Evolutionary conservation across 1,140 invertebrate species (phyloP), one percentile per base, ranked within the genome.

Genomic region (Nasonia longicornis): DNA sequence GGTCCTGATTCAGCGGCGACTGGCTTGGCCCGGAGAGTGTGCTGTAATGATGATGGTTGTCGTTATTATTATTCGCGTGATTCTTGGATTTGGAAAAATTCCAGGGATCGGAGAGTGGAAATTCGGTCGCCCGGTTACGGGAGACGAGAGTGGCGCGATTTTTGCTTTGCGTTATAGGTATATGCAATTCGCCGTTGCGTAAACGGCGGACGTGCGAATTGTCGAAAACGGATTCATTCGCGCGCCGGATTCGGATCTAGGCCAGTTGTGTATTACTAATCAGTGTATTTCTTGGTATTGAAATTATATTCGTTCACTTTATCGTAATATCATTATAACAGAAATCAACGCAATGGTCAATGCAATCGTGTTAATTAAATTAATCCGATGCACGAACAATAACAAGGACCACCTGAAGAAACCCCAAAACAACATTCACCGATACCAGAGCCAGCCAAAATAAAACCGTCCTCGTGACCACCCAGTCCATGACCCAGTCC

Each of bases 1-100:
- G 72, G 38, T 79, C 69, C 20, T 45, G 80, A 31, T 67, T 67
- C 22, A 69, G n/a, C 74, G 16, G 48, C 22, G 48, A n/a, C 67
- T 35, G 22, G 11, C 42, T 48, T 38, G 10, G 22, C 26, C 31
- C 38, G 12, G 35, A 79, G 64, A 66, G 20, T 11, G 67, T 45
- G 31, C 69, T 73, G 52, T 64, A 79, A 73, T 63, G n/a, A 71
- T 64, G 52, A 64, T 64, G 58, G 12, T 66, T 66, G n/a, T 0
- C 26, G 2, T 66, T 29, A 66, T 22, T 29, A 66, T 26, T 66
- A 26, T 26, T 73, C 58, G 10, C 10, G n/a, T 58, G 20, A 74
- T 74, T 52, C 45, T 52, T 29, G 14, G 38, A 31, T 67, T 67
- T 67, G 64, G 64, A 67, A 67, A 67, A 67, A 31, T 14, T 10